Evolutionary conservation across 2,888 invertebrate species (phyloP).

Genomic region (Zootermopsis nevadensis): DNA sequence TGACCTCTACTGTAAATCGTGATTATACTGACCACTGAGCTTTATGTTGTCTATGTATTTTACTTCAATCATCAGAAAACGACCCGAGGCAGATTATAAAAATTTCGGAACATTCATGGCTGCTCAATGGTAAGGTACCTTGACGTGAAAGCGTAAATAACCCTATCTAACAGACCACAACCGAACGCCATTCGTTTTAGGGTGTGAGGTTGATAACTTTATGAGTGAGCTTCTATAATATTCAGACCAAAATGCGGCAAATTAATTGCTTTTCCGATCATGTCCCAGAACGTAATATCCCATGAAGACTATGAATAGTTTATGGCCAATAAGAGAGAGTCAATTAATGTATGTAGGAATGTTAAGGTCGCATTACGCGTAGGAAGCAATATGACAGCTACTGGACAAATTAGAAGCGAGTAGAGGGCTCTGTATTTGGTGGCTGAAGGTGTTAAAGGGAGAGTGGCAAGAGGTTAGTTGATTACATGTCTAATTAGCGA

Average conservation of each 20-base stretch:
- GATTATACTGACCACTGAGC: no score
- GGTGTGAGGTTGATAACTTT: no score
- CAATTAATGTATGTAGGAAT: constrained; percentile 9
- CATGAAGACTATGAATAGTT: constrained; percentile 4
- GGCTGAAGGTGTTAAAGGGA: not conserved
- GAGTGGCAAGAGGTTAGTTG: not conserved
- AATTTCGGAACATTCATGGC: not conserved
- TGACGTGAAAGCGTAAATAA: not conserved
- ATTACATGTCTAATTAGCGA: not conserved
- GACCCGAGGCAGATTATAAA: not conserved
- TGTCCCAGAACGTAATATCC: not conserved
- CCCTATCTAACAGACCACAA: not conserved
- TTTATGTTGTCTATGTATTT: not conserved
- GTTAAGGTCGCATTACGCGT: not conserved
- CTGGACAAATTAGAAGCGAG: not conserved
- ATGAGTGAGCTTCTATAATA: not conserved
- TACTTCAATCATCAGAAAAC: not conserved
- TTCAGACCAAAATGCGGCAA: not conserved
- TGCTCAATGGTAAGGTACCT: not conserved
- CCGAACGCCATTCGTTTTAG: not conserved
- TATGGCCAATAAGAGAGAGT: constrained; percentile 8
- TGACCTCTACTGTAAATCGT: no score
- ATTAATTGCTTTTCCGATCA: constrained; percentile 16
- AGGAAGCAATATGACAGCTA: not conserved
- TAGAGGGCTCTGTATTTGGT: not conserved